Percentiles rank a stretch among this genome's conserved stretches.
These are phyloP conservation scores for Gnathonemus longibarbis DNA, from an alignment of 2,113 vertebrate species.

Conservation along the genomic window DNA sequence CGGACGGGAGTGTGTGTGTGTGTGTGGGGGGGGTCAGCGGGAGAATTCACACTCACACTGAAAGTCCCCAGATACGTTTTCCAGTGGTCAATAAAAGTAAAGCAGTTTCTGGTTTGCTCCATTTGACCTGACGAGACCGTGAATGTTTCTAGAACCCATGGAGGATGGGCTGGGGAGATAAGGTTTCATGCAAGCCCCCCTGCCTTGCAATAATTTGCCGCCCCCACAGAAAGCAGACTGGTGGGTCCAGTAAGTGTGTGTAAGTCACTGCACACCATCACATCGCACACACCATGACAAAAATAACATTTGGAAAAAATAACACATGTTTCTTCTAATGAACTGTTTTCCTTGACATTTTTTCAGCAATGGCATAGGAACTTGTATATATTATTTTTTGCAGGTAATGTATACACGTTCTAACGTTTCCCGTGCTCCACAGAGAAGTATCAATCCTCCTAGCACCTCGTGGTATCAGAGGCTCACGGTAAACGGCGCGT, in stretches of 20 bases:
- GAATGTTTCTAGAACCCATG: background rate
- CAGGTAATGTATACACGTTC: background rate
- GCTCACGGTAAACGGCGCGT: background rate
- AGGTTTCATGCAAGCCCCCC: constrained; percentile 7
- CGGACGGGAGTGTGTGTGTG: background rate
- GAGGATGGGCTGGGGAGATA: constrained; percentile 5
- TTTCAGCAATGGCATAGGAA: background rate
- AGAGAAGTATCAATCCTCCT: background rate
- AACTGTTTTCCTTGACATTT: constrained; percentile 4
- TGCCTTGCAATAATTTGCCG: background rate
- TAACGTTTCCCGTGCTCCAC: background rate
- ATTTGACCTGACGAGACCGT: background rate
- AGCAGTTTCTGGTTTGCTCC: background rate
- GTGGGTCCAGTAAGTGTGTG: background rate
- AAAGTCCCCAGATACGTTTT: constrained; percentile 27
- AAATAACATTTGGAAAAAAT: background rate
- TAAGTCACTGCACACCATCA: background rate
- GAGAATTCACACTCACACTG: constrained; percentile 36
- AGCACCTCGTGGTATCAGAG: background rate
- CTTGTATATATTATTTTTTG: background rate
- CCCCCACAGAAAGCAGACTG: background rate
- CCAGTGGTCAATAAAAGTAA: constrained; percentile 19
- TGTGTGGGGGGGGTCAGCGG: constrained; percentile 5
- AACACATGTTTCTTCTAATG: constrained; percentile 13
- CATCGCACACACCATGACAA: background rate